phyloP scores from a whole-genome alignment of 2,888 invertebrate genomes.

The Drosophila meridiana region DNA sequence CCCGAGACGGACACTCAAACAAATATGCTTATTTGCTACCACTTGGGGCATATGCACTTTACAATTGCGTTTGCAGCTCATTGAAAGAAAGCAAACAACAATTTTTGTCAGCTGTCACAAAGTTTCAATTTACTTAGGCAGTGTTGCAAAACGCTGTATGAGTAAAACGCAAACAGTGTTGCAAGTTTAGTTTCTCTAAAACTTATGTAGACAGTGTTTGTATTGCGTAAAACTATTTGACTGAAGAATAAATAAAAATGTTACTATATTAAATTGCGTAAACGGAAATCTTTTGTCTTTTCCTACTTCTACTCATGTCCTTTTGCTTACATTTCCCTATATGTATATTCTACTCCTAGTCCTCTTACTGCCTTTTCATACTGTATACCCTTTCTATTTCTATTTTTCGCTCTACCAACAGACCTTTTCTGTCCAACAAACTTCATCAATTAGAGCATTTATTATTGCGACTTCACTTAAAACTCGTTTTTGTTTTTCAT shows the following conservation, averaged over 20 bases:
- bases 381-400: background rate
- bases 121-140: background rate
- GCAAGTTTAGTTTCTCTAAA: background rate
- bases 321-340: background rate
- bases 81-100: background rate
- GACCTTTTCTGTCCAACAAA: background rate
- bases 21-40: constrained; percentile 26
- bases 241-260: too few species aligned
- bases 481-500: background rate
- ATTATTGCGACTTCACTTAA: background rate
- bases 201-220: background rate
- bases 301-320: background rate
- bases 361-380: background rate
- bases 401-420: background rate
- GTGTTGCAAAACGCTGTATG: background rate
- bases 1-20: constrained; percentile 35
- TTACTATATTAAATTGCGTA: too few species aligned
- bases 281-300: background rate
- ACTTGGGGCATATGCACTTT: constrained; percentile 25
- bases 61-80: background rate
- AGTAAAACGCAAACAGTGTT: background rate
- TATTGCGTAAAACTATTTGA: background rate
- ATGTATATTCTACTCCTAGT: background rate
- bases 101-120: background rate
- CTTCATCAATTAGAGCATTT: constrained; percentile 25